Evolutionary conservation across 2,888 invertebrate species (phyloP), one percentile per base, ranked within the genome.

Genomic region (Gymnocheta viridis): DNA sequence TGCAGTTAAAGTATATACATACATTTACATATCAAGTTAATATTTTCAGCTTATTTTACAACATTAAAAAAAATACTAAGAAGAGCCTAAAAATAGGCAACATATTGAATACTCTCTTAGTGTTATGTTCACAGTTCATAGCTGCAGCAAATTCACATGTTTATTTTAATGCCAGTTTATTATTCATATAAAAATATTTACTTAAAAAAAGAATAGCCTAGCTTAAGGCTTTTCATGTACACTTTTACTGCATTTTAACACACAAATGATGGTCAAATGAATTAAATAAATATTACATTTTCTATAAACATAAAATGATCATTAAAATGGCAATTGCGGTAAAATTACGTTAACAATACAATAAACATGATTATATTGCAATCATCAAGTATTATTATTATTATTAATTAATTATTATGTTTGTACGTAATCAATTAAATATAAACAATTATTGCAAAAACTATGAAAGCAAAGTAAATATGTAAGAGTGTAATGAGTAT

Each of bases 321-420:
- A 64, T 74, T 29, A 22, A 74, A 29, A 41, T 29, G 14, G 1
- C 12, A 44, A 22, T 44, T 32, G 78, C 35, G 70, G 60, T 54
- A 10, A 44, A 49, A 62, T 6, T 32, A n/a, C 22, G 54, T 79
- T 54, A 54, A 79, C 44, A 54, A 54, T 5, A 44, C 19, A 41
- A 70, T 70, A 70, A 70, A 70, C 17, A 51, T 47, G 62, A 64
- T 62, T 70, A 64, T 64, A 62, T 62, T 47, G 44, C 64, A 49
- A 77, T 77, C 77, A 69, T 60, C 19, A 38, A n/a, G 14, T 29
- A 51, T 51, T 51, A 70, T 62, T 41, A 51, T n/a, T 24, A 17
- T n/a, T n/a, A n/a, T n/a, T n/a, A 60, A 78, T 62, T 60, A 62
- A 70, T 70, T 62, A 9, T 41, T 60, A 27, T 69, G 29, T 41